Percentiles rank a stretch among this genome's conserved stretches.
Conservation (phyloP, 1,140 invertebrate species). For the Phthorimaea operculella region DNA sequence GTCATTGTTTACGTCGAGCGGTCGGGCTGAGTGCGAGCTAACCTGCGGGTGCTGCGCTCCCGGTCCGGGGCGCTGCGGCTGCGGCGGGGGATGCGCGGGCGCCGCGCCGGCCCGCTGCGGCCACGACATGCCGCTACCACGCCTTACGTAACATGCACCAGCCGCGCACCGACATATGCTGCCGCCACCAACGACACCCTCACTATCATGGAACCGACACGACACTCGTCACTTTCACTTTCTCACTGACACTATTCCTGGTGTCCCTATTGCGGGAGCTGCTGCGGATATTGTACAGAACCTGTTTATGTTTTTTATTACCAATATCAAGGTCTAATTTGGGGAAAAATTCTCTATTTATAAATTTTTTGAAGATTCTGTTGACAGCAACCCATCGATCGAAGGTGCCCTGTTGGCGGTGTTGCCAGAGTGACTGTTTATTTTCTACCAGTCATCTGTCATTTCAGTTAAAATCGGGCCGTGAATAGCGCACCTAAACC, state of each 20-base stretch:
- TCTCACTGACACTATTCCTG: not conserved
- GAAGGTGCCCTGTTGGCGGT: constrained; percentile 68
- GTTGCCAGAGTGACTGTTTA: constrained; percentile 26
- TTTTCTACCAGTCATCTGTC: no score
- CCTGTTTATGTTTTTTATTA: not conserved
- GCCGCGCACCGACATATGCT: constrained; percentile 55
- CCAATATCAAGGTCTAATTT: not conserved
- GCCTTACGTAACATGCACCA: constrained; percentile 60
- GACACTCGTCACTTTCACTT: constrained; percentile 5
- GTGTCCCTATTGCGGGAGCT: not conserved
- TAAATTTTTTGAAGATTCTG: constrained; percentile 42
- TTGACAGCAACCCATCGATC: constrained; percentile 66
- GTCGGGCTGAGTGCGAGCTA: constrained; percentile 11
- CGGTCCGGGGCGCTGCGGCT: not conserved
- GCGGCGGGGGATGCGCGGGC: constrained; percentile 24
- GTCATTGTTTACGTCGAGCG: constrained; percentile 56
- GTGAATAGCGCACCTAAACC: no score
- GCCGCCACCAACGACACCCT: constrained; percentile 44
- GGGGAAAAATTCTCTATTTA: constrained; percentile 15
- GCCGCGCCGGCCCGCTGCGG: constrained; percentile 51
- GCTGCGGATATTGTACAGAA: not conserved
- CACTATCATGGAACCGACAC: constrained; percentile 30
- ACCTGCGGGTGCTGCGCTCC: constrained; percentile 30
- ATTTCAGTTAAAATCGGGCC: no score
- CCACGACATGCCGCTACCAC: constrained; percentile 59